These are phyloP conservation scores for Sarcophaga peregrina DNA, from an alignment of 1,140 invertebrate species.

Conservation along the genomic window DNA sequence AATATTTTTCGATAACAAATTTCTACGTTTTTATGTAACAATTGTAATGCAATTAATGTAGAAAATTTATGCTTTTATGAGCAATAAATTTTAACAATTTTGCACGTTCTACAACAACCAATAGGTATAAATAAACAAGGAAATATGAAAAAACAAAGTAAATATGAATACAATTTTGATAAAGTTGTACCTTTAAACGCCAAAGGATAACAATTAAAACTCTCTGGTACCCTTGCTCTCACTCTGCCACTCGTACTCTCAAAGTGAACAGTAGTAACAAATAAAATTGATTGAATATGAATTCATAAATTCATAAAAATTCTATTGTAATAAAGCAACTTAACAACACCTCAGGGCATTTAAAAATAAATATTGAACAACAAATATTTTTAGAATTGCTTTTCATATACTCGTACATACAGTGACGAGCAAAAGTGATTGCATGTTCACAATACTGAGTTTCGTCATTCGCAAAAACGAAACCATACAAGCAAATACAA, in stretches of 20 bases:
- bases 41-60: no score
- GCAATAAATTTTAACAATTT: background rate
- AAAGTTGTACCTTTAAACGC: background rate
- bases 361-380: slow-evolving; percentile 6
- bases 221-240: background rate
- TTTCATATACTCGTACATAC: no score
- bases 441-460: no score
- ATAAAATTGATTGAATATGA: background rate
- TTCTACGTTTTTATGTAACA: no score
- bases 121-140: no score
- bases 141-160: no score
- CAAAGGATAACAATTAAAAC: slow-evolving; percentile 11
- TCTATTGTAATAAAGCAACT: slow-evolving; percentile 9
- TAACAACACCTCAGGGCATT: background rate
- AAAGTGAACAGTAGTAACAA: background rate
- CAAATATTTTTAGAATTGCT: background rate
- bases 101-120: background rate
- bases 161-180: background rate
- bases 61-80: background rate
- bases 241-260: no score
- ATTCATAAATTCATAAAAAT: background rate
- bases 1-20: no score
- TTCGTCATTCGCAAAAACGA: no score
- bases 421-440: no score
- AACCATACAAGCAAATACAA: no score